Percentiles rank a stretch among this genome's conserved stretches.
phyloP scores from a whole-genome alignment of 2,888 invertebrate genomes.

The Epinotia nisella region DNA sequence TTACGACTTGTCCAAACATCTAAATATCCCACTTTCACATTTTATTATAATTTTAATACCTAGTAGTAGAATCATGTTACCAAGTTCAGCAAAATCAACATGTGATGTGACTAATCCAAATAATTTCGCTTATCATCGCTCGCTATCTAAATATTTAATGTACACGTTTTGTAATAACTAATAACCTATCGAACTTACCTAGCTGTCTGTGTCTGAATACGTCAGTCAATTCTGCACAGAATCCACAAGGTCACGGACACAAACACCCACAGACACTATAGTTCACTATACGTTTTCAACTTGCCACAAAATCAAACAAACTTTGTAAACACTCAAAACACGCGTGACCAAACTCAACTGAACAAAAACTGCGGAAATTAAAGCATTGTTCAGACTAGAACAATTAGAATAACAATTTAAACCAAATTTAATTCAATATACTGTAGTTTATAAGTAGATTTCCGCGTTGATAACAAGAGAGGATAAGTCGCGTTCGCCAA shows the following conservation, averaged over 20 bases:
- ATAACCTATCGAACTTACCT: conserved; percentile 26
- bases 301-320: conserved; percentile 42
- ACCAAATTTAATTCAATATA: conserved; percentile 17
- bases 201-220: neutral
- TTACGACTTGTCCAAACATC: too few species aligned
- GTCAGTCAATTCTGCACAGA: conserved; percentile 25
- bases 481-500: conserved; percentile 7
- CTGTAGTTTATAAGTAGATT: neutral
- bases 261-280: conserved; percentile 27
- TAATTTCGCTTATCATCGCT: conserved; percentile 34
- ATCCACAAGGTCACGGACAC: conserved; percentile 39
- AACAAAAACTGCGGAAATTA: conserved; percentile 16
- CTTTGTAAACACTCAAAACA: conserved; percentile 40
- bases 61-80: neutral
- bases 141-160: conserved; percentile 24
- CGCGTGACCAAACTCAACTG: conserved; percentile 15
- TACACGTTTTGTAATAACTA: conserved; percentile 7
- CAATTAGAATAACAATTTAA: conserved; percentile 7
- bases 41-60: too few species aligned
- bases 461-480: conserved; percentile 28
- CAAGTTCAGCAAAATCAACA: conserved; percentile 15
- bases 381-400: conserved; percentile 8
- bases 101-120: conserved; percentile 23
- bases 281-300: conserved; percentile 17
- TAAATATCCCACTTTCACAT: too few species aligned